Evolutionary conservation across 2,797 vertebrate species (phyloP).

Genomic region (Chrosomus eos): DNA sequence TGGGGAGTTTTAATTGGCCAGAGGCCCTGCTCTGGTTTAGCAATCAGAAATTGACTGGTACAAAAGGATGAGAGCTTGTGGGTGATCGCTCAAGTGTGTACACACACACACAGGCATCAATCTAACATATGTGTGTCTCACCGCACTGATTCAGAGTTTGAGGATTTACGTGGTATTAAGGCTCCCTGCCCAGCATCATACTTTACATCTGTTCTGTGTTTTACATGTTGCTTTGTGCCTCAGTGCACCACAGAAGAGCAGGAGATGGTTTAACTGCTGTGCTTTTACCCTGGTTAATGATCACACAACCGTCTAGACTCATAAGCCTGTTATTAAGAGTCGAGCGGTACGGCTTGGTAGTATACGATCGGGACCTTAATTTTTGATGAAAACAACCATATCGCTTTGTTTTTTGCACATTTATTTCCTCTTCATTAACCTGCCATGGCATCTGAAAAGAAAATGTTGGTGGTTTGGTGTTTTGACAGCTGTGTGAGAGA

Average conservation of each 20-base stretch:
- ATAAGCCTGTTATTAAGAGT: conserved; percentile 37
- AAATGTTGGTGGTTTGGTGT: conserved; percentile 66
- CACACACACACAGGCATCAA: background rate
- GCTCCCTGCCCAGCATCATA: conserved; percentile 20
- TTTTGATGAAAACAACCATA: conserved; percentile 24
- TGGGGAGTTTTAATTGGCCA: conserved; percentile 80
- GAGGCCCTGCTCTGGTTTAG: conserved; percentile 75
- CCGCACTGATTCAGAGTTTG: conserved; percentile 10
- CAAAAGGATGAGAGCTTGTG: conserved; percentile 34
- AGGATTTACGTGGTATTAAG: conserved; percentile 35
- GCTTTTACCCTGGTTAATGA: conserved; percentile 54
- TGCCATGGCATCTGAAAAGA: conserved; percentile 58
- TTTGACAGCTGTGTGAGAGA: conserved; percentile 72
- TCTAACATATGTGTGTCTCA: conserved; percentile 33
- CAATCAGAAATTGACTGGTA: conserved; percentile 66
- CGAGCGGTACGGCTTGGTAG: conserved; percentile 10
- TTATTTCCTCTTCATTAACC: conserved; percentile 44
- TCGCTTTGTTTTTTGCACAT: conserved; percentile 40
- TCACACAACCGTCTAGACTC: conserved; percentile 59
- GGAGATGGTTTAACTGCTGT: conserved; percentile 14
- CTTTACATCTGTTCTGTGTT: conserved; percentile 29
- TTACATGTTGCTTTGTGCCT: conserved; percentile 19
- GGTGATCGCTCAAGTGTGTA: conserved; percentile 25
- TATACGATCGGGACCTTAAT: background rate
- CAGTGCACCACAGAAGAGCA: conserved; percentile 11